Percentiles rank a stretch among this genome's conserved stretches.
Evolutionary conservation across 2,113 vertebrate genomes (phyloP).

Genomic region (Stomatorhinus ivindoensis): DNA sequence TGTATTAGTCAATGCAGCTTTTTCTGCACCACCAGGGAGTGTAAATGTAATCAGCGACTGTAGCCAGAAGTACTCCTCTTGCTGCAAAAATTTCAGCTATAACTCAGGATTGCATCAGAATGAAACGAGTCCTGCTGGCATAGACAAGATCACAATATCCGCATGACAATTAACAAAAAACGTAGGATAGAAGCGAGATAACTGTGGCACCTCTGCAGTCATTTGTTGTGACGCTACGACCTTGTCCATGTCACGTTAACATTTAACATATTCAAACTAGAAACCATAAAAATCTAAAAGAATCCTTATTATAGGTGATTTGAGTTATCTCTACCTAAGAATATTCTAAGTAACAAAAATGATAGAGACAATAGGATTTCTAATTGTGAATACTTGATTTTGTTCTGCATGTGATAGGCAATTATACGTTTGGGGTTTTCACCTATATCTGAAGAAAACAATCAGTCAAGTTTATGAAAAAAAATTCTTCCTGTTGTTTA

Average conservation of each 20-base stretch:
- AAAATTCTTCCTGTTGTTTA: not conserved
- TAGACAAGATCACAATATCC: not conserved
- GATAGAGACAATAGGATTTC: not conserved
- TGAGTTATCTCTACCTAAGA: not conserved
- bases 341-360: not conserved
- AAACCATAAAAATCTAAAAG: not conserved
- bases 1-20: conserved; percentile 25
- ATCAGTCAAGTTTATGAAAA: not conserved
- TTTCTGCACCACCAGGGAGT: conserved; percentile 10
- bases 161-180: not conserved
- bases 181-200: not conserved
- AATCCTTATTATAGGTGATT: not conserved
- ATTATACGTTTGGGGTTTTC: not conserved
- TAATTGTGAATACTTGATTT: not conserved
- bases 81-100: conserved; percentile 5
- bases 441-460: not conserved
- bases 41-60: conserved; percentile 23
- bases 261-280: not conserved
- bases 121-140: conserved; percentile 14
- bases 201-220: not conserved
- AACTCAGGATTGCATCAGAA: conserved; percentile 17
- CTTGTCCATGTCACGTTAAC: not conserved
- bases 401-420: not conserved
- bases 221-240: not conserved
- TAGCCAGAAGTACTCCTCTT: not conserved